phyloP scores from a whole-genome alignment of 2,113 vertebrate genomes.

The Polypterus senegalus region DNA sequence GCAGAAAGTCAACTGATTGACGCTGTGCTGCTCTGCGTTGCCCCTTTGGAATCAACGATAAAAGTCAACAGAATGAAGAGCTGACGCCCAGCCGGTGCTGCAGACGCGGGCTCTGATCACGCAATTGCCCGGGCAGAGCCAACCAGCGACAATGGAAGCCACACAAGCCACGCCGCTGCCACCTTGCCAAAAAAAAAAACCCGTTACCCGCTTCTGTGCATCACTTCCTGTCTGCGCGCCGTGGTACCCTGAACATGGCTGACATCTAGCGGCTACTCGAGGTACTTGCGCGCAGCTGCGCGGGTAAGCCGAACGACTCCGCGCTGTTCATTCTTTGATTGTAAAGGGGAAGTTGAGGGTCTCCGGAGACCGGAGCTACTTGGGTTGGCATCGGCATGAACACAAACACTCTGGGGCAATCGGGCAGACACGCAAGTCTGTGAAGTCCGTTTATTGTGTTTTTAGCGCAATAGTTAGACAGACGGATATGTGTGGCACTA shows the following conservation, averaged over 20 bases:
- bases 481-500: no score
- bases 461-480: no score
- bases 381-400: no score
- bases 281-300: no score
- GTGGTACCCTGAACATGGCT: slow-evolving; percentile 34
- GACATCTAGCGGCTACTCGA: slow-evolving; percentile 53
- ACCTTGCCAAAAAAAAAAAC: background rate
- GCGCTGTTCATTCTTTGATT: no score
- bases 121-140: background rate
- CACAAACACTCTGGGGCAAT: no score
- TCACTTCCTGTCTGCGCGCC: background rate
- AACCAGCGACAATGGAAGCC: slow-evolving; percentile 15
- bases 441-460: no score
- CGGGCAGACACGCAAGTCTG: no score
- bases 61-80: background rate
- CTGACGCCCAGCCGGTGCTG: slow-evolving; percentile 1
- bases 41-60: background rate
- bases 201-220: background rate
- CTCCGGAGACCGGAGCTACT: no score
- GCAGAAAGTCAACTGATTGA: background rate
- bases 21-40: background rate
- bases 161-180: background rate
- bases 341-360: no score
- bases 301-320: no score
- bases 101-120: background rate